phyloP scores from a whole-genome alignment of 2,113 vertebrate genomes.

The Podarcis cretensis region DNA sequence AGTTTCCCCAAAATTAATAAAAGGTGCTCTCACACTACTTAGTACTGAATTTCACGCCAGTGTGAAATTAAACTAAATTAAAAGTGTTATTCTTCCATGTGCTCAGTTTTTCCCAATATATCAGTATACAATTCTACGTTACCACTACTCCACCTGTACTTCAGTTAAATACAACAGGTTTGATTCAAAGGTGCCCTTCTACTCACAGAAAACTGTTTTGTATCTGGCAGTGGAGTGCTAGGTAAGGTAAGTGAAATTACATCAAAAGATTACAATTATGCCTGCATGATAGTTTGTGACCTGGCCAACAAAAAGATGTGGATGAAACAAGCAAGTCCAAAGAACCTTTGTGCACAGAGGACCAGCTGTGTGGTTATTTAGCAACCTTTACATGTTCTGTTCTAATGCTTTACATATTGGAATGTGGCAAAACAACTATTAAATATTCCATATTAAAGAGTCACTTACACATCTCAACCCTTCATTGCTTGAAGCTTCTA shows the following conservation, averaged over 20 bases:
- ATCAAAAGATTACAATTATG: neutral
- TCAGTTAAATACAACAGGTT: neutral
- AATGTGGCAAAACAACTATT: neutral
- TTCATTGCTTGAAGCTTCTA: constrained; percentile 10
- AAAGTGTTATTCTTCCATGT: neutral
- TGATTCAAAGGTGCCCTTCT: neutral
- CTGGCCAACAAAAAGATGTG: neutral
- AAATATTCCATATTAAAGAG: neutral
- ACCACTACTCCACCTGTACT: neutral
- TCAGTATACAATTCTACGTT: neutral
- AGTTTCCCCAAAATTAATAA: neutral
- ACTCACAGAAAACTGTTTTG: neutral
- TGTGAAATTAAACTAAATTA: neutral
- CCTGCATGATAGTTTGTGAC: neutral
- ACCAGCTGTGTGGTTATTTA: neutral
- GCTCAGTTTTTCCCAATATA: neutral
- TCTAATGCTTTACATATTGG: constrained; percentile 13
- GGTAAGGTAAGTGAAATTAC: neutral
- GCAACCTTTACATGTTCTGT: neutral
- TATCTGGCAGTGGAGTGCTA: neutral
- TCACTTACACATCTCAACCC: constrained; percentile 30
- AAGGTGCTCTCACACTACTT: neutral
- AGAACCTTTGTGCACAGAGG: neutral
- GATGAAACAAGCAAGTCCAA: neutral
- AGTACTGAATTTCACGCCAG: neutral